Percentiles rank a stretch among this genome's conserved stretches.
These are phyloP conservation scores for Malacoctenus gilli DNA, from an alignment of 2,797 vertebrate genomes.

Conservation along the genomic window DNA sequence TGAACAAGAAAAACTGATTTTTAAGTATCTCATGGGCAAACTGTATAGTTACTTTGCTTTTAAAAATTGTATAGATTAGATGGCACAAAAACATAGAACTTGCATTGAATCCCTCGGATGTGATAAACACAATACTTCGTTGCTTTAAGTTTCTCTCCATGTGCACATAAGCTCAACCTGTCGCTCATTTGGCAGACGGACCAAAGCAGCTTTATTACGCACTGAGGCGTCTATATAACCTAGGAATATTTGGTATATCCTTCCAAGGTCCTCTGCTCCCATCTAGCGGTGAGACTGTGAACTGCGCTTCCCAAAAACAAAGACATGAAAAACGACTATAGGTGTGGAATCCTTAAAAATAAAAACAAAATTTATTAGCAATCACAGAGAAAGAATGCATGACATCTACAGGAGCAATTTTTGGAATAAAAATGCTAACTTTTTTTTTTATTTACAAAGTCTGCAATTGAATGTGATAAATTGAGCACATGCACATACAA, in stretches of 20 bases:
- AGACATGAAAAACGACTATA: neutral
- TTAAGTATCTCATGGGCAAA: too few species aligned
- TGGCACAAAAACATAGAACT: too few species aligned
- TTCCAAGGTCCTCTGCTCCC: slow-evolving; percentile 56
- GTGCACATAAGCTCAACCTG: too few species aligned
- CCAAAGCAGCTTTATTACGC: too few species aligned
- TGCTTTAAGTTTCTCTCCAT: too few species aligned
- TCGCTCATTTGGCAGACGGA: too few species aligned
- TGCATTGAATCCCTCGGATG: too few species aligned
- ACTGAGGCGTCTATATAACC: too few species aligned
- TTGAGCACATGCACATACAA: slow-evolving; percentile 89
- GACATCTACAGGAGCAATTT: slow-evolving; percentile 85
- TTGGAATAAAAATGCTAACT: slow-evolving; percentile 87
- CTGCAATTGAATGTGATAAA: slow-evolving; percentile 77
- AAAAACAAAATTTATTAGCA: slow-evolving; percentile 90
- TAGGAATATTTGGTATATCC: neutral
- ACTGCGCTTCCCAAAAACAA: neutral
- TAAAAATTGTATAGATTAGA: too few species aligned
- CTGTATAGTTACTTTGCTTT: too few species aligned
- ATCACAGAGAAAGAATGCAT: slow-evolving; percentile 82
- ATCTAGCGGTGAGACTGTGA: slow-evolving; percentile 54
- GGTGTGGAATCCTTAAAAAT: slow-evolving; percentile 75
- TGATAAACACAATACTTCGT: too few species aligned
- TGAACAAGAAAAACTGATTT: too few species aligned
- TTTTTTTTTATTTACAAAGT: slow-evolving; percentile 88